Conservation (phyloP, 2,797 vertebrate genomes). For the Nasua narica region DNA sequence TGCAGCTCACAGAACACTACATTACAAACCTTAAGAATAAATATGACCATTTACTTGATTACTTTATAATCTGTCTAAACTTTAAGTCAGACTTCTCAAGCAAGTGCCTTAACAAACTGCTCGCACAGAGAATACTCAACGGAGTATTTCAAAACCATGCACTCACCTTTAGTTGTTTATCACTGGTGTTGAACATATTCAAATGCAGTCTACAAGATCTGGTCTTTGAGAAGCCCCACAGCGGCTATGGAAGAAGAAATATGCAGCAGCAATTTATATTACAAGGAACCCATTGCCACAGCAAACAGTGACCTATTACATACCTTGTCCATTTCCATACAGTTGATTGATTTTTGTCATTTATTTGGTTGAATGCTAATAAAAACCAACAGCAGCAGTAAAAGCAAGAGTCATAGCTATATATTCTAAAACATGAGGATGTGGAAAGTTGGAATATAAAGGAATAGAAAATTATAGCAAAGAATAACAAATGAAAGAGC, state of each 20-base stretch:
- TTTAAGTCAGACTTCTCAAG: background rate
- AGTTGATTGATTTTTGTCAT: background rate
- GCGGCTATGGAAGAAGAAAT: background rate
- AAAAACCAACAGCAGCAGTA: background rate
- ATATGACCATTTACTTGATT: background rate
- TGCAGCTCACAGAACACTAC: background rate
- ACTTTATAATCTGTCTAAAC: background rate
- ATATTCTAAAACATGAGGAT: background rate
- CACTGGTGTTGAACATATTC: background rate
- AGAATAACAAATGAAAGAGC: background rate
- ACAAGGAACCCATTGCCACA: background rate
- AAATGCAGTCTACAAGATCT: background rate
- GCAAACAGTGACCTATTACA: background rate
- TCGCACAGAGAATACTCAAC: background rate
- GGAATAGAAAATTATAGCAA: background rate
- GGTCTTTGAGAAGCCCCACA: background rate
- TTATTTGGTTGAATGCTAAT: background rate
- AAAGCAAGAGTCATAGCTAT: background rate
- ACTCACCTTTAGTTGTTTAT: background rate
- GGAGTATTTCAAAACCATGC: background rate
- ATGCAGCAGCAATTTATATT: background rate
- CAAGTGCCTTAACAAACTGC: background rate
- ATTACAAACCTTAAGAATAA: background rate
- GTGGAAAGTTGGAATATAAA: background rate
- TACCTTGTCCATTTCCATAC: background rate